Evolutionary conservation across 2,113 vertebrate species (phyloP).

Genomic region (Pseudopodoces humilis): DNA sequence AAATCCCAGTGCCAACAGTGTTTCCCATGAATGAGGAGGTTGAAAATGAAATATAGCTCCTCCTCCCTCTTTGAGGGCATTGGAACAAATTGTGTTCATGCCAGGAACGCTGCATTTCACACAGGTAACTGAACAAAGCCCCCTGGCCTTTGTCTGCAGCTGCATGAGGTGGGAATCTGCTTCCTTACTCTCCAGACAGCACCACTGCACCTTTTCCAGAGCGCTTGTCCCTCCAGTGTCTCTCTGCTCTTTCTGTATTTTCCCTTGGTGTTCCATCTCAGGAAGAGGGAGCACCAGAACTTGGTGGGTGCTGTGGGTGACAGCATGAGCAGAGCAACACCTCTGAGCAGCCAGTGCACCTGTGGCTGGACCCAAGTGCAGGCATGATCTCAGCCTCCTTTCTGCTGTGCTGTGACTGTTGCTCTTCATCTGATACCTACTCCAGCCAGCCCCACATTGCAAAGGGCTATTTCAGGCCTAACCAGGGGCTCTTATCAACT

Average conservation of each 20-base stretch:
- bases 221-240: neutral
- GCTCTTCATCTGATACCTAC: neutral
- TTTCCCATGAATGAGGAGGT: neutral
- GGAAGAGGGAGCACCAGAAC: neutral
- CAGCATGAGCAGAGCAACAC: neutral
- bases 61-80: neutral
- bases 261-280: neutral
- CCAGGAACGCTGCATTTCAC: neutral
- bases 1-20: neutral
- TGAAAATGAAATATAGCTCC: neutral
- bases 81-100: fast-evolving
- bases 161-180: neutral
- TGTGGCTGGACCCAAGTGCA: neutral
- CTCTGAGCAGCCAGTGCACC: neutral
- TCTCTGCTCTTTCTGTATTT: neutral
- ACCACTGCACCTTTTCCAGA: neutral
- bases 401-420: constrained; percentile 7
- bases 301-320: neutral
- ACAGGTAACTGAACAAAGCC: neutral
- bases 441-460: neutral
- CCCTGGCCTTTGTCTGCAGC: neutral
- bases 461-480: constrained; percentile 25
- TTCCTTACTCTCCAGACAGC: neutral
- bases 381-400: neutral
- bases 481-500: constrained; percentile 28